Conservation (phyloP, 1,140 invertebrate genomes). For the Neodiprion fabricii region DNA sequence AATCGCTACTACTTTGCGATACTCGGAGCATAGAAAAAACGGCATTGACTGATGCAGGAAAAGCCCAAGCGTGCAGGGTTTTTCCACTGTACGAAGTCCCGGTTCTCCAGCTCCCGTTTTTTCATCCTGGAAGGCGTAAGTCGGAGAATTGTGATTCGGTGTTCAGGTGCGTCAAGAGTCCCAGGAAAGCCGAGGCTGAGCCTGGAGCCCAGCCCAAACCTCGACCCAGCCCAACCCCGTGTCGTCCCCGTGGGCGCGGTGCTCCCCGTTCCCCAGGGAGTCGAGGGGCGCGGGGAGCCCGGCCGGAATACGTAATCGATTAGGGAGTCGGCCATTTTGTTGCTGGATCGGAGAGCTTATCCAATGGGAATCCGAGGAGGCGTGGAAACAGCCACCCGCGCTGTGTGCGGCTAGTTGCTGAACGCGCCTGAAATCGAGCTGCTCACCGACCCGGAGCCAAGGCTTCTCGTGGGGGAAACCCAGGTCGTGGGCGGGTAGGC, state of each 20-base stretch:
- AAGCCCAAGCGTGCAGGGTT: too few species aligned
- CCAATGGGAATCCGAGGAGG: slow-evolving; percentile 41
- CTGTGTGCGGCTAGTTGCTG: neutral
- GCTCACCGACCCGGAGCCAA: too few species aligned
- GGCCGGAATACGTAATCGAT: slow-evolving; percentile 45
- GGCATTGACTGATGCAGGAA: too few species aligned
- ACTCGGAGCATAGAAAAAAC: too few species aligned
- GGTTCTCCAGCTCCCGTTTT: too few species aligned
- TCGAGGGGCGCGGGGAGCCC: slow-evolving; percentile 12
- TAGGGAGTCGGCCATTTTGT: slow-evolving; percentile 56
- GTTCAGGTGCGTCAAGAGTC: too few species aligned
- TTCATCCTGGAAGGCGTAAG: slow-evolving; percentile 21
- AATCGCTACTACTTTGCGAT: too few species aligned
- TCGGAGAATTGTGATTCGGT: neutral
- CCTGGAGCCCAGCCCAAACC: neutral
- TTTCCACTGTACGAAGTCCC: too few species aligned
- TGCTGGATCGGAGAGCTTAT: slow-evolving; percentile 39
- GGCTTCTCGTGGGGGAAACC: slow-evolving; percentile 28
- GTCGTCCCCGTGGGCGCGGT: neutral
- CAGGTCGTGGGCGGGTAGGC: slow-evolving; percentile 30
- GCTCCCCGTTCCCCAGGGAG: slow-evolving; percentile 6
- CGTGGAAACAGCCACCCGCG: slow-evolving; percentile 38
- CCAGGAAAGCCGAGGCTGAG: neutral
- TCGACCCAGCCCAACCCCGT: neutral
- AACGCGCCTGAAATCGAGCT: slow-evolving; percentile 4